A percentile compares a stretch with the other conserved stretches of the same genome.
These are phyloP conservation scores for Stichopus chloronotus DNA, from an alignment of 35 echinoderm and acorn worm species.

Conservation along the genomic window DNA sequence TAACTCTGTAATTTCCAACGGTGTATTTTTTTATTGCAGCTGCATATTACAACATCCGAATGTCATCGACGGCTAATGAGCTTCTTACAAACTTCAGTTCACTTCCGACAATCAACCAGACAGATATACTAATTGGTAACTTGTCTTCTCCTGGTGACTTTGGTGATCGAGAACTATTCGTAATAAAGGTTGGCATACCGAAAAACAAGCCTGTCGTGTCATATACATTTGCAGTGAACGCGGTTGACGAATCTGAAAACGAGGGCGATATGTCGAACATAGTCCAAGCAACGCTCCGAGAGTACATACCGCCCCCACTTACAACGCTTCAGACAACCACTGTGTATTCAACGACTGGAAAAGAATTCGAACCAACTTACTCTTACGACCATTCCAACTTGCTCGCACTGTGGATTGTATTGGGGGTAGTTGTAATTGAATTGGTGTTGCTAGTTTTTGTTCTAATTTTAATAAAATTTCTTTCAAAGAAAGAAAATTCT, in stretches of 20 bases:
- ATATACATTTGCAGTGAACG: conserved; percentile 57
- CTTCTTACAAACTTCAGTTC: neutral
- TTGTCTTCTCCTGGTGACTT: conserved; percentile 43
- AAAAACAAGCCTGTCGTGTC: conserved; percentile 37
- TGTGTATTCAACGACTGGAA: neutral
- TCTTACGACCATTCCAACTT: neutral
- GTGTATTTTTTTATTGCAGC: neutral
- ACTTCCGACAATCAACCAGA: neutral
- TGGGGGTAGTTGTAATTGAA: neutral
- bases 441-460: neutral
- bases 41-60: conserved; percentile 38
- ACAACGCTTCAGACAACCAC: neutral
- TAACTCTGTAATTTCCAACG: no score
- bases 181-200: conserved; percentile 12
- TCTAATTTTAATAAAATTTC: neutral
- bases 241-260: conserved; percentile 52
- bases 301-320: conserved; percentile 42
- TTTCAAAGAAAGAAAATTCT: neutral
- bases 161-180: conserved; percentile 53
- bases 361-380: neutral
- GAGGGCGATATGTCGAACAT: conserved; percentile 56
- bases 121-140: conserved; percentile 16
- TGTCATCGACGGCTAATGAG: neutral
- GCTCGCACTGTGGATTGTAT: neutral
- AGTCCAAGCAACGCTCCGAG: conserved; percentile 43